Evolutionary conservation across 2,113 vertebrate species (phyloP), one percentile per base, ranked within the genome.

Genomic region (Amphiprion ocellaris): DNA sequence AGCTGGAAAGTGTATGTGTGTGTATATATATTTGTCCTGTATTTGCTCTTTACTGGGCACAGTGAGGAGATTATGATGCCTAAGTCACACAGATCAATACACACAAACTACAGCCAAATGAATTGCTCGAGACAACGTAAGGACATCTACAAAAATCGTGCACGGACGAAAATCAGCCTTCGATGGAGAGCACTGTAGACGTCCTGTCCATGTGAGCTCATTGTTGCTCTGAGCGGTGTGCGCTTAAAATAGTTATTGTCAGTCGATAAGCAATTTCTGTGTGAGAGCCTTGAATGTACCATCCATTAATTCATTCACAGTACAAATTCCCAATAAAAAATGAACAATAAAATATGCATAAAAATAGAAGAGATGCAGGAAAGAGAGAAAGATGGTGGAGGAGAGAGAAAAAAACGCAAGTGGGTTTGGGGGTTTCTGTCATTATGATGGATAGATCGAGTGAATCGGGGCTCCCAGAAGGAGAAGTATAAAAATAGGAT

Each of bases 111-210:
- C 93, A 90, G 85, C 56, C 87, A 91, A 93, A 94, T 92, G 90
- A 94, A 93, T 94, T 92, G 93, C 87, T 93, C 93, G 90, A 93
- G 95, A 95, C 93, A 93, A 85, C 46, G 61, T 80, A 81, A 84
- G 78, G 76, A 88, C 89, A 79, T 88, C 83, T 69, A 59, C 56
- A 56, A 80, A 86, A 82, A 26, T 72, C 84, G 75, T 70, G 53
- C 67, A 76, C 8, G 33, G 30, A 50, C 74, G 79, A n/a, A 49
- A 80, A 84, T 68, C 65, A 67, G 50, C 66, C 53, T 63, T 59
- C n/a, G 55, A 62, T 28, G 47, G 47, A 33, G 24, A 53, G 72
- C 52, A 44, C 21, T 15, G 16, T 21, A 6, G 19, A 1, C 41
- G 33, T 23, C 12, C 11, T 46, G 69, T 54, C 28, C 62, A 80